Percentiles rank a stretch among this genome's conserved stretches.
Conservation (phyloP, 2,113 vertebrate genomes). For the Pristiophorus japonicus region DNA sequence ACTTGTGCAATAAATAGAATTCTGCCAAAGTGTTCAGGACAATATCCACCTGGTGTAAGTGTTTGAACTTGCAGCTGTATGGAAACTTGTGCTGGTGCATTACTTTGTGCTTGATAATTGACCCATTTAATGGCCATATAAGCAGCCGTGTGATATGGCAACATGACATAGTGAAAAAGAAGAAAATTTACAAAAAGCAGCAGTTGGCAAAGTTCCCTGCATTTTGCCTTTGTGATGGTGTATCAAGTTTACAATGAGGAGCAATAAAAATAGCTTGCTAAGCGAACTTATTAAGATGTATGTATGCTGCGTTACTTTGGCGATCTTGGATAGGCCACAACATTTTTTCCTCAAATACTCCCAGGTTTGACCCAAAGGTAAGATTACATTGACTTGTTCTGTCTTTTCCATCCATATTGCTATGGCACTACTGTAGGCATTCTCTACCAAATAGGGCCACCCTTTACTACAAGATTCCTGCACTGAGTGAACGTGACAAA, state of each 20-base stretch:
- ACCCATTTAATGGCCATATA: neutral
- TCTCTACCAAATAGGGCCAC: neutral
- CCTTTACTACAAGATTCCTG: neutral
- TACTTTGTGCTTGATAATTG: neutral
- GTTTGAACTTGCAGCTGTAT: neutral
- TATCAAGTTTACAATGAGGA: neutral
- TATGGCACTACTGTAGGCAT: neutral
- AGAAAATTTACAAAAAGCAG: neutral
- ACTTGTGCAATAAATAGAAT: neutral
- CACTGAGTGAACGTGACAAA: neutral
- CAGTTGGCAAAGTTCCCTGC: neutral
- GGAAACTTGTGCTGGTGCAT: neutral
- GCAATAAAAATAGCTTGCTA: neutral
- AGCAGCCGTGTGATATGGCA: neutral
- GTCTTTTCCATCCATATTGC: neutral
- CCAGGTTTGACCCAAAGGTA: neutral
- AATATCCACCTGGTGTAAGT: neutral
- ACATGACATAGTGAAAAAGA: neutral
- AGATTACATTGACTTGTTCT: neutral
- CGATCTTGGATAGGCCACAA: neutral
- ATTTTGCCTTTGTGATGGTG: neutral
- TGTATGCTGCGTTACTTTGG: neutral
- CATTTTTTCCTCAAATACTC: neutral
- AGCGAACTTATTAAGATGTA: neutral
- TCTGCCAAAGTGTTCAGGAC: neutral